These are phyloP conservation scores for Oreochromis aureus DNA, from an alignment of 2,113 vertebrate genomes.

Conservation along the genomic window DNA sequence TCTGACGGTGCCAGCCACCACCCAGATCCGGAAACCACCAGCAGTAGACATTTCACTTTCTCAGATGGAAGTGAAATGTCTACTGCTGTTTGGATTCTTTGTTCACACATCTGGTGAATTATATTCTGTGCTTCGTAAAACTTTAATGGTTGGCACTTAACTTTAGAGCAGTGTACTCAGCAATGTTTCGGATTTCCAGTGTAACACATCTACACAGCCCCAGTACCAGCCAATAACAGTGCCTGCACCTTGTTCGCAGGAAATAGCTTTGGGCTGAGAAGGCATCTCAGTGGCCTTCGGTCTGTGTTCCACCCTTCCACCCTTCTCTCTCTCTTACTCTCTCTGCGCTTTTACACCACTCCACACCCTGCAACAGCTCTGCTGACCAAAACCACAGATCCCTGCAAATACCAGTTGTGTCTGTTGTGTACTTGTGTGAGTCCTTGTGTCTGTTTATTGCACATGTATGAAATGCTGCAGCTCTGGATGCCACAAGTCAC, in stretches of 20 bases:
- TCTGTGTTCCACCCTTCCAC: slow-evolving; percentile 42
- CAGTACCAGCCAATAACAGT: slow-evolving; percentile 19
- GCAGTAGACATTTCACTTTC: not conserved
- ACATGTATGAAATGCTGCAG: not conserved
- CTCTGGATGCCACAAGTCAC: not conserved
- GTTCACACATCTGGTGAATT: not conserved
- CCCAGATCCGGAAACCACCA: not conserved
- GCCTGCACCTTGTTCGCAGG: slow-evolving; percentile 46
- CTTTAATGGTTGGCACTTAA: not conserved
- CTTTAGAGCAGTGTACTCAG: not conserved
- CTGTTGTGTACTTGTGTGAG: not conserved
- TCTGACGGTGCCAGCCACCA: not conserved
- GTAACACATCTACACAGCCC: not conserved
- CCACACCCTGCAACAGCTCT: slow-evolving; percentile 11
- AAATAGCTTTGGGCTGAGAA: slow-evolving; percentile 51
- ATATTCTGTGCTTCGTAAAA: not conserved
- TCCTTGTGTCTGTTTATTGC: not conserved
- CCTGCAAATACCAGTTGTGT: not conserved
- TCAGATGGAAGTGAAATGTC: not conserved
- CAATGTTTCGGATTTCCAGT: not conserved
- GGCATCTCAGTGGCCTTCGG: slow-evolving; percentile 43
- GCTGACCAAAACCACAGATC: slow-evolving; percentile 37
- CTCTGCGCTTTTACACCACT: not conserved
- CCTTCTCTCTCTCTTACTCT: slow-evolving; percentile 13
- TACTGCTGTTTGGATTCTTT: not conserved